Base-by-base conservation (phyloP, 2,797 vertebrate species). In the Enteromius fasciolatus region DNA sequence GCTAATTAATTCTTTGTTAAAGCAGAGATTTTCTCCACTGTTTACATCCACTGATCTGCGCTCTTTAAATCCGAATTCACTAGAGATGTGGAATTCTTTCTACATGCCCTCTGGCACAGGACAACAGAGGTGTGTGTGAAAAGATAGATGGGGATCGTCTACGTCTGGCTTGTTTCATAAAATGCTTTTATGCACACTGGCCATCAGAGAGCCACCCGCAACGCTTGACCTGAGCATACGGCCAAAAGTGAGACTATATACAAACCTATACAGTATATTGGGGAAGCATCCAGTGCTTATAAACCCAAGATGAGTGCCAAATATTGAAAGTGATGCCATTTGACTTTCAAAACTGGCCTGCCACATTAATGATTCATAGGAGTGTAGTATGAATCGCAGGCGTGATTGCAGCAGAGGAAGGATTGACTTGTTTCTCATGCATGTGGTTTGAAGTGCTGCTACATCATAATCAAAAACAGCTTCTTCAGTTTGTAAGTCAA, bases 311-410 rank as follows among this genome's bases (percentile, higher is more conserved):
- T 81, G 25, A 59, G 46, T 67, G 41, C 33, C 77, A 69, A 25
- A 69, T 36, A 52, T 33, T 76, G 61, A 15, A 69, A 64, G 31
- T 46, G 31, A 68, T 48, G 48, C 81, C 31, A 64, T 83, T 81
- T 77, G 48, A 85, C 68, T 85, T 83, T 72, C 23, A 77, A 80
- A 80, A 79, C 59, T 36, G n/a, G 79, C 15, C 61, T 15, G 52
- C 41, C 36, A 44, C 76, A 74, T 80, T 82, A 76, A 74, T 48
- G 39, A 73, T 28, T 75, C 73, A 46, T 67, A 20, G 72, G 23
- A 57, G 12, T 46, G 61, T 44, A 11, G 25, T 46, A 28, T 76
- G 25, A 82, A 81, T 76, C 18, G 3, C 36, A 44, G 54, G 5
- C 1, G 6, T 81, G 63, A 36, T 59, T 78, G 44, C 28, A 63